Base-by-base conservation (phyloP, 2,888 invertebrate genomes). In the Laspeyria flexula region DNA sequence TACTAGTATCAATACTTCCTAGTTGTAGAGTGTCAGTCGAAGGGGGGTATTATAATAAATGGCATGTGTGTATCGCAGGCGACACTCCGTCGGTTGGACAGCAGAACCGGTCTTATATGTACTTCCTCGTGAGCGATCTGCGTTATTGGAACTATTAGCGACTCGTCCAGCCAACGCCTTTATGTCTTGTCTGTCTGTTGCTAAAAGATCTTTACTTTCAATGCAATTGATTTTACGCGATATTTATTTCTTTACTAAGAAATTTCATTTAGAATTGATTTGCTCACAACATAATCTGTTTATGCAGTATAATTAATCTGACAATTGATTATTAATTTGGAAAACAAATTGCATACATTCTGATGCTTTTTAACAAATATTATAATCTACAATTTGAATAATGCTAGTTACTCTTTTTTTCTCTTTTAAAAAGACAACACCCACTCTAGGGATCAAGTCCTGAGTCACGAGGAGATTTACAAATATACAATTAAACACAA, bases 81-180 rank as follows among this genome's bases (percentile, higher is more conserved):
- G 84, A 83, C 85, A 81, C 72, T 53, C 65, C 74, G 79, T 70
- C 78, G 78, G 65, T 68, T 59, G 69, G 69, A 72, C 65, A 65
- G 64, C 62, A 70, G 67, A 85, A 88, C 88, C 86, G 88, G 88
- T 88, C 78, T 67, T 65, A 46, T 54, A n/a, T n/a, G n/a, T n/a
- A 83, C 83, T 88, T 88, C 86, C 87, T 88, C 75, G 80, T 84
- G 79, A 79, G 71, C 75, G 78, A 82, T 84, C 81, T 71, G 79
- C 79, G 77, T 81, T 85, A 83, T 85, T 83, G 82, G 79, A 80
- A 81, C 81, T 81, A 81, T 79, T 79, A 79, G 75, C 70, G 68
- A 70, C 55, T 58, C 61, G 56, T 62, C 55, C 58, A 58, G 64
- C 60, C 70, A 50, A 68, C 68, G 65, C 67, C 62, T 62, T 53